Conservation (phyloP, 1,140 invertebrate species). For the Aphis gossypii region DNA sequence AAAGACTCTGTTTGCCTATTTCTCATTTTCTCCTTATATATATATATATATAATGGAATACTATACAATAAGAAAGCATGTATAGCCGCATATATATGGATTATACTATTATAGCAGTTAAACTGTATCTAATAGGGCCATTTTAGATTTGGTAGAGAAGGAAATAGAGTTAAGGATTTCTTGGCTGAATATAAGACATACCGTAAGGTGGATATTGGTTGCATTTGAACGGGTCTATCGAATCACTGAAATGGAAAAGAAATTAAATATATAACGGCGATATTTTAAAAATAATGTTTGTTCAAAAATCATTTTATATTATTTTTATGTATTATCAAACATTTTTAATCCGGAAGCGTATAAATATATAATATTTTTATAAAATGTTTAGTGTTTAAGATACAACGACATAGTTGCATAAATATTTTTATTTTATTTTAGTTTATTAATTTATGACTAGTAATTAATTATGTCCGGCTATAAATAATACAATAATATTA, state of each 20-base stretch:
- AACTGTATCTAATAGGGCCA: conserved; percentile 29
- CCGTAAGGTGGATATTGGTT: conserved; percentile 25
- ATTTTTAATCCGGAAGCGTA: not conserved
- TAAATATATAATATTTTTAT: not conserved
- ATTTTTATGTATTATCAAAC: not conserved
- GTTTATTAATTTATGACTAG: not conserved
- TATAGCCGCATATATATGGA: conserved; percentile 30
- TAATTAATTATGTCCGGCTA: not conserved
- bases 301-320: not conserved
- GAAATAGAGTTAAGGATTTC: conserved; percentile 46
- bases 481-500: not conserved
- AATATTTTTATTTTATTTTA: not conserved
- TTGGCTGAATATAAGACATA: not conserved
- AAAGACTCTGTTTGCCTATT: conserved; percentile 25
- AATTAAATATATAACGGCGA: not conserved
- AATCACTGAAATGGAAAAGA: conserved; percentile 23
- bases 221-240: conserved; percentile 17
- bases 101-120: not conserved
- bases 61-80: not conserved
- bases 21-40: conserved; percentile 7
- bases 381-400: not conserved
- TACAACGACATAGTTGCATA: not conserved
- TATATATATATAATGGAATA: not conserved
- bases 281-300: conserved; percentile 34
- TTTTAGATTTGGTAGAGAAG: conserved; percentile 27